Percentiles rank a stretch among this genome's conserved stretches.
Evolutionary conservation across 2,888 invertebrate genomes (phyloP).

Genomic region (Myathropa florea): DNA sequence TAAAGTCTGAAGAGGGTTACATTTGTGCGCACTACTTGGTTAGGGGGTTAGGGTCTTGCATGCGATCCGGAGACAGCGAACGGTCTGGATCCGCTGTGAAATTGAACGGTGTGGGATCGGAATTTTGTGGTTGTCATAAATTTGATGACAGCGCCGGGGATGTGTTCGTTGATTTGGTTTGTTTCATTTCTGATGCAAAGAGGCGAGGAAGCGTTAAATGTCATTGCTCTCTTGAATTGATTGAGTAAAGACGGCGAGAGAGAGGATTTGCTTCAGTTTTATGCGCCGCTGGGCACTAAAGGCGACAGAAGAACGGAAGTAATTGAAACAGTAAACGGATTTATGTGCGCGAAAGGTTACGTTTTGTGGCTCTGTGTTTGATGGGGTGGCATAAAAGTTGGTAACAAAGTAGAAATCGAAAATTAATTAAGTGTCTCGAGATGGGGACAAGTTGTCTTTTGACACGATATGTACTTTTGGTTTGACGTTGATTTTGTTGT

Average conservation of each 20-base stretch:
- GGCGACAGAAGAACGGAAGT: not conserved
- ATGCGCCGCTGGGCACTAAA: not conserved
- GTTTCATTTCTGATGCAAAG: not conserved
- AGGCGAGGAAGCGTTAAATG: not conserved
- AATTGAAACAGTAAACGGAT: conserved; percentile 5
- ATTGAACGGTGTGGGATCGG: conserved; percentile 68
- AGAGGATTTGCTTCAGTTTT: not conserved
- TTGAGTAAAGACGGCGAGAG: not conserved
- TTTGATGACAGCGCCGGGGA: conserved; percentile 35
- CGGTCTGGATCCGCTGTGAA: conserved; percentile 31
- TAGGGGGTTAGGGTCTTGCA: conserved; percentile 42
- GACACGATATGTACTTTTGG: not conserved
- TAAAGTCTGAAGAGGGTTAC: conserved; percentile 41
- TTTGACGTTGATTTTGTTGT: too few species aligned
- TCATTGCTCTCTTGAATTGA: not conserved
- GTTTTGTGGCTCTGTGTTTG: not conserved
- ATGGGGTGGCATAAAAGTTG: not conserved
- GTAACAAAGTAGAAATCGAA: not conserved
- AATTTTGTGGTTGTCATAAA: conserved; percentile 57
- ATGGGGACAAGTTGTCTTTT: not conserved
- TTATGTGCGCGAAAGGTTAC: not conserved
- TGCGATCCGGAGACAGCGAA: not conserved
- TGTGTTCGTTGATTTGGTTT: not conserved
- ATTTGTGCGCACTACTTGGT: conserved; percentile 33
- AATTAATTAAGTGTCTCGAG: not conserved